Evolutionary conservation across 2,888 invertebrate genomes (phyloP).

Genomic region (Lycophotia porphyrea): DNA sequence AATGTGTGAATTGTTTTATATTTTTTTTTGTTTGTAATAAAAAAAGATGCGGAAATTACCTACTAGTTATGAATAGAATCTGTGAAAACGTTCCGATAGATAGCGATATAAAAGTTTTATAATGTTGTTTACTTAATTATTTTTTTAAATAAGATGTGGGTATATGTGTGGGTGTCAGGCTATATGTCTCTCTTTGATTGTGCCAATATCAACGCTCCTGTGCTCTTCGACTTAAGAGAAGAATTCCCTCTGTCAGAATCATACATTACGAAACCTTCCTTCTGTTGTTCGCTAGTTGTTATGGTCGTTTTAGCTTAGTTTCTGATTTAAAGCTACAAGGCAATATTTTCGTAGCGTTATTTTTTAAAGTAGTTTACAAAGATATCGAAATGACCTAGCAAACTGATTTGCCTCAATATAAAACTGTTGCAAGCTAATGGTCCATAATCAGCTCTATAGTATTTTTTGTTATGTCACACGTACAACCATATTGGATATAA

Average conservation of each 20-base stretch:
- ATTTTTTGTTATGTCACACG: not conserved
- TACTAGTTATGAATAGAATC: not conserved
- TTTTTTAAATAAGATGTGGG: not conserved
- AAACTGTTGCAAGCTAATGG: not conserved
- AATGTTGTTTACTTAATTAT: not conserved
- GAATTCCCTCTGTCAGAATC: not conserved
- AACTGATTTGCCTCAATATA: conserved; percentile 13
- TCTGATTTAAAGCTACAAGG: not conserved
- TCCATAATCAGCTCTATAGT: not conserved
- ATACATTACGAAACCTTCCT: not conserved
- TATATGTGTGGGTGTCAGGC: too few relatives aligned
- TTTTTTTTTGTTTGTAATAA: conserved; percentile 9
- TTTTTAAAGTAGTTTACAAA: not conserved
- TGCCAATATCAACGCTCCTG: too few relatives aligned
- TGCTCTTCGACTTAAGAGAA: not conserved
- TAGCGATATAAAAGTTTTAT: not conserved
- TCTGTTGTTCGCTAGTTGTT: not conserved
- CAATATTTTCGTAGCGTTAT: not conserved
- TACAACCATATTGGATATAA: not conserved
- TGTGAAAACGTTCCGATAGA: not conserved
- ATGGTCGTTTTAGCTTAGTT: not conserved
- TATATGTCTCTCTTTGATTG: too few relatives aligned
- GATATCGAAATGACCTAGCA: not conserved
- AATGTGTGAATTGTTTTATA: conserved; percentile 51
- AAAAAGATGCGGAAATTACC: not conserved